Evolutionary conservation across 2,888 invertebrate genomes (phyloP), one percentile per base, ranked within the genome.

Genomic region (Zygothrica quintamaculata): DNA sequence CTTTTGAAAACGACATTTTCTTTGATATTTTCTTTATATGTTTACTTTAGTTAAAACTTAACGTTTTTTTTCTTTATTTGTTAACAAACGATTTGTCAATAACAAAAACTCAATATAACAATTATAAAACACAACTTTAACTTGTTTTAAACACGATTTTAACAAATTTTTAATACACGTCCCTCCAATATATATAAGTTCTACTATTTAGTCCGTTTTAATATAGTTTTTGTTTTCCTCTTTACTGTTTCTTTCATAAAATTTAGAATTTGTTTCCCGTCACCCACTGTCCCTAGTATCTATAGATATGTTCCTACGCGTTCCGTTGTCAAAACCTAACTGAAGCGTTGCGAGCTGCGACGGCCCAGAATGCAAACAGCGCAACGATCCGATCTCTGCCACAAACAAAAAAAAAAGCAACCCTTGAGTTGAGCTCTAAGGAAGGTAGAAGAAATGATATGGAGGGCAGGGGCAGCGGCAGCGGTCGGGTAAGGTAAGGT

Each of bases 1-100:
- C 91, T 79, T 91, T 91, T 22, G 90, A 90, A 55, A 91, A 90
- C 26, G 90, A 90, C 90, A 89, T 91, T 58, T 26, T 56, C 42
- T 40, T 34, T 25, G 9, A 5, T 37, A n/a, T 46, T 56, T 33
- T 5, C 1, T 33, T 34, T 13, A 29, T 3, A 4, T 9, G 33
- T 31, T 33, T 9, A 11, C 31, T 34, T 13, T 44, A 4, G 5
- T 7, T 33, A 16, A 22, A 7, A 11, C 31, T 73, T 36, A 33
- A 31, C 9, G 40, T 40, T 8, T 13, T 31, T 57, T 37, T 39
- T 15, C 31, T 37, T 52, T 18, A 13, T 15, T 53, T 60, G 40
- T 39, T 59, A 42, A 36, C 51, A 66, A 80, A 85, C 70, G 74
- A 74, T 52, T 72, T 50, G 37, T 46, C 25, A 58, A 70, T 74